Base-by-base conservation (phyloP, 1,140 invertebrate genomes). In the Drosophila carrolli region DNA sequence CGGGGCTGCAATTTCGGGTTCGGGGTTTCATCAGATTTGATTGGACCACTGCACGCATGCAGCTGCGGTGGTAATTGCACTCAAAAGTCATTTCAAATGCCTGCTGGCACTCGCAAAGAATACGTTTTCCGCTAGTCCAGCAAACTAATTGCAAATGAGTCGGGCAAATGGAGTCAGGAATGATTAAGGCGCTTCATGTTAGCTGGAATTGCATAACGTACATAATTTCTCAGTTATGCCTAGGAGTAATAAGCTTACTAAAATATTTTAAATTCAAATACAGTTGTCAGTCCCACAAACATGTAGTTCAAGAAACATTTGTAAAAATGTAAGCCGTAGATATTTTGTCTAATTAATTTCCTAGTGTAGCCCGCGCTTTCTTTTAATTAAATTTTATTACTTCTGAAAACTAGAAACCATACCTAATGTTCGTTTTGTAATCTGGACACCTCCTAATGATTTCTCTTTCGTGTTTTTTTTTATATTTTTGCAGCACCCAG, bases 1-100 rank as follows among this genome's bases (percentile, higher is more conserved):
- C 40, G 35, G 46, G 78, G 6, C 74, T 65, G 67, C 78, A 76
- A 76, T 80, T 81, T 74, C 38, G 67, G 67, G 50, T n/a, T 40
- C 23, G 59, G 55, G 5, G 19, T 16, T 77, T 70, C 67, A 77
- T 77, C 50, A 56, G 27, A 43, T 62, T 37, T 75, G 71, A 80
- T 74, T 80, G 74, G 76, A 70, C 59, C 74, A 47, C 59, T 50
- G 54, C 83, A 88, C 83, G 83, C 83, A 83, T 83, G 83, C 67
- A 71, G 66, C 67, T 71, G 67, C 65, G 56, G 13, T 32, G 54
- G 66, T 70, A 77, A 77, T 76, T 66, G 55, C 62, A 44, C 4
- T 40, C n/a, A 40, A 55, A 40, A 56, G 58, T 11, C 51, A 71
- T 71, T 71, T 56, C 16, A 56, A 70, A 62, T 47, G 43, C 48